phyloP scores from a whole-genome alignment of 2,888 invertebrate species.

The Scaptomyza flava region DNA sequence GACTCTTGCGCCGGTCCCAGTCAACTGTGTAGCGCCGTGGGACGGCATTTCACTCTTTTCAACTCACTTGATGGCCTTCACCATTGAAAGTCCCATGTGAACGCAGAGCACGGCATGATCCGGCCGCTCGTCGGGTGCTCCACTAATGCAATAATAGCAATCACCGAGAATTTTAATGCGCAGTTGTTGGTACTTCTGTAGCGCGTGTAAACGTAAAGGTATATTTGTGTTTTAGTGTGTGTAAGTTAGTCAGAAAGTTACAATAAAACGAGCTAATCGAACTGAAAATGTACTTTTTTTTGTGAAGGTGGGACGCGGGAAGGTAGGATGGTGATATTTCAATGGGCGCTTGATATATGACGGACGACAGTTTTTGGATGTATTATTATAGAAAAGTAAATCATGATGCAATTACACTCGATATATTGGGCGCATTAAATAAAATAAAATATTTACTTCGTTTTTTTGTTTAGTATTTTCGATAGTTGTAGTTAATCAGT shows the following conservation, averaged over 20 bases:
- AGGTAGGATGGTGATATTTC: background rate
- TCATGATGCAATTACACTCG: no score
- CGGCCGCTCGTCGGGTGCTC: conserved; percentile 94
- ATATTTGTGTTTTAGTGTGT: conserved; percentile 2
- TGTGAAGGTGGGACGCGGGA: no score
- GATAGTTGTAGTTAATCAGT: no score
- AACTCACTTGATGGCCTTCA: conserved; percentile 97
- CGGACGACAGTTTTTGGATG: no score
- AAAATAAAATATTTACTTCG: no score
- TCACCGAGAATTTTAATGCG: conserved; percentile 98
- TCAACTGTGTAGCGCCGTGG: conserved; percentile 11
- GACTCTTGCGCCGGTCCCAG: conserved; percentile 1
- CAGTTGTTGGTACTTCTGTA: conserved; percentile 95
- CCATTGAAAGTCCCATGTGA: conserved; percentile 98
- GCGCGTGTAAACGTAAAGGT: background rate
- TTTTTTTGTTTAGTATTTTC: no score
- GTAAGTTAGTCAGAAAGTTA: conserved; percentile 3
- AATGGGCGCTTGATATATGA: background rate
- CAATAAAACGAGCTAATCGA: conserved; percentile 42
- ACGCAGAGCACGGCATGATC: conserved; percentile 97
- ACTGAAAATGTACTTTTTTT: conserved; percentile 10
- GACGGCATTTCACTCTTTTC: conserved; percentile 9
- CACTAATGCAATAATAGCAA: conserved; percentile 99
- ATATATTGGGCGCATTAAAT: no score
- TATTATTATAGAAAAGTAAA: no score